Percentiles rank a stretch among this genome's conserved stretches.
phyloP scores from a whole-genome alignment of 2,113 vertebrate genomes.

The Lagenorhynchus albirostris region DNA sequence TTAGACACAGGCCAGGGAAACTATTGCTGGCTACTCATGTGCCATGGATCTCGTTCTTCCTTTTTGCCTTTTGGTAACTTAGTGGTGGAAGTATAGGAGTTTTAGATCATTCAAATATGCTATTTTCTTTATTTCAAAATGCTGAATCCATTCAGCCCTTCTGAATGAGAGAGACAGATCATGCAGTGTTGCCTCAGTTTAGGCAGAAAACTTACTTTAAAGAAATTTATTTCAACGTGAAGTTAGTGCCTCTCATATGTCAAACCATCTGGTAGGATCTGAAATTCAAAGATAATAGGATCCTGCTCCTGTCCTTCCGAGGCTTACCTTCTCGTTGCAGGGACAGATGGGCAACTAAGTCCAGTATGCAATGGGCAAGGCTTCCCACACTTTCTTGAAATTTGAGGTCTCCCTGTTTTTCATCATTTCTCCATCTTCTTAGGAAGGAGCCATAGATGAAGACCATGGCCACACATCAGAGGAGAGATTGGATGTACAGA shows the following conservation, averaged over 20 bases:
- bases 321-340: background rate
- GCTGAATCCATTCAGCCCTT: background rate
- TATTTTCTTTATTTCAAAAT: background rate
- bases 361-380: fast-evolving
- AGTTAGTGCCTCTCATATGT: background rate
- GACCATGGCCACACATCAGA: background rate
- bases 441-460: background rate
- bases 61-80: background rate
- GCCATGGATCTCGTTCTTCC: background rate
- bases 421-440: background rate
- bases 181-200: fast-evolving
- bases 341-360: fast-evolving
- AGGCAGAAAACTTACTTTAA: background rate
- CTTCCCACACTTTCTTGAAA: background rate
- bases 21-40: background rate
- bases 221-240: background rate
- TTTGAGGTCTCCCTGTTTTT: background rate
- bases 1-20: background rate
- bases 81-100: fast-evolving
- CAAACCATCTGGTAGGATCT: background rate
- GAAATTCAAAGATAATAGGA: background rate
- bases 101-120: background rate
- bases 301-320: background rate
- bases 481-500: background rate
- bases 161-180: background rate